Evolutionary conservation across 2,797 vertebrate species (phyloP).

Genomic region (Mus caroli): DNA sequence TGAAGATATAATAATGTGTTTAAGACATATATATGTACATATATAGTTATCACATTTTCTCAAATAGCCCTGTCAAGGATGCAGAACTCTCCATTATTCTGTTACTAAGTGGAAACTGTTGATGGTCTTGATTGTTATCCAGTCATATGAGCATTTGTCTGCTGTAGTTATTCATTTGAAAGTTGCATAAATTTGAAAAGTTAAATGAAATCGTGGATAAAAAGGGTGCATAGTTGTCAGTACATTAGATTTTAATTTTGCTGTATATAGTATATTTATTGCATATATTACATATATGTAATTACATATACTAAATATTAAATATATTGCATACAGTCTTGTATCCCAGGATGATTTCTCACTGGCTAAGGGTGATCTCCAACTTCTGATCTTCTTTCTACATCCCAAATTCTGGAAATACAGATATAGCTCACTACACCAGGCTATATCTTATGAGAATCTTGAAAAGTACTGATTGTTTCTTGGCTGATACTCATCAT

Average conservation of each 20-base stretch:
- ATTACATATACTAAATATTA: neutral
- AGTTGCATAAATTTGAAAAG: conserved; percentile 68
- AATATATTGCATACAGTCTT: neutral
- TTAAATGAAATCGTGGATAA: conserved; percentile 21
- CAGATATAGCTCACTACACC: neutral
- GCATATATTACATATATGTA: neutral
- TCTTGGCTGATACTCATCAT: conserved; percentile 37
- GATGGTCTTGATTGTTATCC: neutral
- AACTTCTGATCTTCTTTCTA: neutral
- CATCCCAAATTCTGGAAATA: neutral
- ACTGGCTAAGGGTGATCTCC: neutral
- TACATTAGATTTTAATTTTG: conserved; percentile 45
- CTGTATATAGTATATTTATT: neutral
- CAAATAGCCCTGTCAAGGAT: neutral
- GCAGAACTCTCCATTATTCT: neutral
- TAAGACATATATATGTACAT: neutral
- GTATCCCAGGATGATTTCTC: neutral
- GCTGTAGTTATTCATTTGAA: conserved; percentile 32
- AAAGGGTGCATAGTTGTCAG: conserved; percentile 1
- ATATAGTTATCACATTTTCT: neutral
- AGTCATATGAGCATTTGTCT: conserved; percentile 26
- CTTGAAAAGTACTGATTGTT: conserved; percentile 2
- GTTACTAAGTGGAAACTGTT: neutral
- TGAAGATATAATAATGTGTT: neutral
- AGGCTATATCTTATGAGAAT: conserved; percentile 34